A percentile compares a stretch with the other conserved stretches of the same genome.
phyloP scores from a whole-genome alignment of 2,797 vertebrate genomes.

The Taenioides sp. region DNA sequence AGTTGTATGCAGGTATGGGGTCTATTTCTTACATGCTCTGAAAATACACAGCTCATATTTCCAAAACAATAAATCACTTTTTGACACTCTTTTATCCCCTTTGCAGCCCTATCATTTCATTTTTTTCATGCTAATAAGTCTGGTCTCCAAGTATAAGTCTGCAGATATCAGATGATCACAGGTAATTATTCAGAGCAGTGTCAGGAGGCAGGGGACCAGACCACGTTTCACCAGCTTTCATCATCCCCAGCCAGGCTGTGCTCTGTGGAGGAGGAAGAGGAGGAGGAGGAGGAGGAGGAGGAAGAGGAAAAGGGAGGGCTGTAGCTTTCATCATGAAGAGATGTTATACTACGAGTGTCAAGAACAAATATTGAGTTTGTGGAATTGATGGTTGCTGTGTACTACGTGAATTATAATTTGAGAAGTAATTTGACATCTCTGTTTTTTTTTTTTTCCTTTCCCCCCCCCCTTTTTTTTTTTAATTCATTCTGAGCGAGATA shows the following conservation, averaged over 20 bases:
- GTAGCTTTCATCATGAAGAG: constrained; percentile 50
- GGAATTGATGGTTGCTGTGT: constrained; percentile 20
- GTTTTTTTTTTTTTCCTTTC: not conserved
- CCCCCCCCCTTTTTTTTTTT: not conserved
- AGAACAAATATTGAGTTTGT: constrained; percentile 27
- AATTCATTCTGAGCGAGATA: not conserved
- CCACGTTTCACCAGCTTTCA: constrained; percentile 72
- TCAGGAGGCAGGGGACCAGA: constrained; percentile 35
- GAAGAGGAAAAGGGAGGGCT: constrained; percentile 39
- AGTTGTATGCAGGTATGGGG: not conserved
- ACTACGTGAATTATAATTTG: constrained; percentile 16
- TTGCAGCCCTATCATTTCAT: constrained; percentile 3
- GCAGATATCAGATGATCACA: constrained; percentile 36
- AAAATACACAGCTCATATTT: constrained; percentile 27
- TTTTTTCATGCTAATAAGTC: constrained; percentile 3
- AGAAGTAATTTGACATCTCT: not conserved
- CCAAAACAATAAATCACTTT: constrained; percentile 20
- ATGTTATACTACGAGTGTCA: constrained; percentile 32
- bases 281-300: no score
- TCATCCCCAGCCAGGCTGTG: constrained; percentile 60
- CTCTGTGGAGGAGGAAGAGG: no score
- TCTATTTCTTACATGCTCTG: no score
- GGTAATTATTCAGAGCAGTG: constrained; percentile 45
- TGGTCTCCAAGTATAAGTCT: constrained; percentile 8
- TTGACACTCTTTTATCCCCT: constrained; percentile 5